Evolutionary conservation across 2,888 invertebrate species (phyloP).

Genomic region (Pristionchus maxplancki): DNA sequence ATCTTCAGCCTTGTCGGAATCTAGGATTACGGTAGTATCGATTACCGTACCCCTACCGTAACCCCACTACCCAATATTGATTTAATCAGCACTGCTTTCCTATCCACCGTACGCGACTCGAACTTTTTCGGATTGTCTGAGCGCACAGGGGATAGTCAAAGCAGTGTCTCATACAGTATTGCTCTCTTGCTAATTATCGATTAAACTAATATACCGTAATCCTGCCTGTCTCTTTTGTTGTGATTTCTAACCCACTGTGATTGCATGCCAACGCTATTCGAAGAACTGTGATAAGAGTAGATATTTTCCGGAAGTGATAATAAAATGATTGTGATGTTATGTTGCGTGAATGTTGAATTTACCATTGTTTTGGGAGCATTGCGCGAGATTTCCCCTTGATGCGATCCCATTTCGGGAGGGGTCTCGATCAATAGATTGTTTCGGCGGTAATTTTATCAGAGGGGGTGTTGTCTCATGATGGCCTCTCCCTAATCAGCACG

Average conservation of each 20-base stretch:
- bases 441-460: conserved; percentile 36
- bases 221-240: background rate
- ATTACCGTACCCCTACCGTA: background rate
- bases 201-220: background rate
- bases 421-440: background rate
- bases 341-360: background rate
- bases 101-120: too few relatives aligned
- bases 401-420: background rate
- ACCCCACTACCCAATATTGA: background rate
- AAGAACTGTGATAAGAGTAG: conserved; percentile 4
- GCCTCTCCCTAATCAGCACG: conserved; percentile 17
- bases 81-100: background rate
- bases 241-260: conserved; percentile 29
- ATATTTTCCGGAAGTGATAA: conserved; percentile 6
- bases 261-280: background rate
- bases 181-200: background rate
- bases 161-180: background rate
- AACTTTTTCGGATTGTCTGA: too few relatives aligned
- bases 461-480: conserved; percentile 25
- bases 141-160: background rate
- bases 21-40: conserved; percentile 50
- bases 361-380: background rate
- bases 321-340: conserved; percentile 30
- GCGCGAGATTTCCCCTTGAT: background rate
- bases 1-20: conserved; percentile 57